phyloP scores from a whole-genome alignment of 2,888 invertebrate genomes.

The Notodonta ziczac region DNA sequence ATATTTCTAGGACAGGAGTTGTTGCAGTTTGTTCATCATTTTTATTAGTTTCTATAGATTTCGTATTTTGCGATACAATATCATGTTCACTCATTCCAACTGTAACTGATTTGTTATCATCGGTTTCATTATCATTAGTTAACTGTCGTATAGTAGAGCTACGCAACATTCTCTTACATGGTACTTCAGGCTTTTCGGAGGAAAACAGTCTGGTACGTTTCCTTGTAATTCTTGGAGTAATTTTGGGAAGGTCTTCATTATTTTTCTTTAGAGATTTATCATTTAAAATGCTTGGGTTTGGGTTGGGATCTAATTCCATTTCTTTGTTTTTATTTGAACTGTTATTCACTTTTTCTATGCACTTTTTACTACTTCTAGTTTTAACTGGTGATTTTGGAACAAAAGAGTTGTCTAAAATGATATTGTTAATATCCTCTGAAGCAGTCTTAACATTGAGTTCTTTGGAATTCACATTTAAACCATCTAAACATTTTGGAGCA shows the following conservation, averaged over 20 bases:
- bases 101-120: not conserved
- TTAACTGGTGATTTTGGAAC: conserved; percentile 12
- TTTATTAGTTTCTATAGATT: not conserved
- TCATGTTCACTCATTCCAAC: conserved; percentile 7
- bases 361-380: conserved; percentile 36
- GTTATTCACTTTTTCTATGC: conserved; percentile 7
- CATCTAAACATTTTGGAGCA: conserved; percentile 1
- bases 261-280: not conserved
- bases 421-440: not conserved
- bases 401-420: conserved; percentile 1
- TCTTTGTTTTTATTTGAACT: not conserved
- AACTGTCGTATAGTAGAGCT: conserved; percentile 38
- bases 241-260: conserved; percentile 6
- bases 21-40: not conserved
- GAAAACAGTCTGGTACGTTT: conserved; percentile 41
- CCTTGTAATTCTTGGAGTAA: conserved; percentile 13
- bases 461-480: not conserved
- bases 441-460: not conserved
- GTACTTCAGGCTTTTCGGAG: conserved; percentile 30
- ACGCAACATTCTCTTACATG: conserved; percentile 51
- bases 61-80: conserved; percentile 2
- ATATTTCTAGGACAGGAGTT: not conserved
- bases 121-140: not conserved
- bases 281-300: not conserved
- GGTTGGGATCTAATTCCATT: not conserved